Base-by-base conservation (phyloP, 1,140 invertebrate species). In the Drosophila orena region DNA sequence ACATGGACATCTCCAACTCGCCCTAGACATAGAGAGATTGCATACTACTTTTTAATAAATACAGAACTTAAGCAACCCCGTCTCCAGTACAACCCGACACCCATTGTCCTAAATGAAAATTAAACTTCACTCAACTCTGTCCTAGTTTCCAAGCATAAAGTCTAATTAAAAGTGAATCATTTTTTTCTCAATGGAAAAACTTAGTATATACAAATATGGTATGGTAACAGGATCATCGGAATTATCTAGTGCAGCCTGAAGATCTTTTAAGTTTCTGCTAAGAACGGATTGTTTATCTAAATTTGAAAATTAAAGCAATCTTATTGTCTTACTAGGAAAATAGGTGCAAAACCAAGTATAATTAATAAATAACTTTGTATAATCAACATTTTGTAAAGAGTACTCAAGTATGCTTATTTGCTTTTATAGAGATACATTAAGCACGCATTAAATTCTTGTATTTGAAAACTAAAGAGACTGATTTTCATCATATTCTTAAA, bases 1-100 rank as follows among this genome's bases (percentile, higher is more conserved):
- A 94, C 81, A 94, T 94, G 94, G 94, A 94, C 84, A 94, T 94
- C 78, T 94, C 94, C 14, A 92, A 92, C 66, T 92, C 91, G 49
- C 91, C 91, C 50, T 92, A 81, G 75, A 62, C 44, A 38, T 52
- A 37, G 14, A 54, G 7, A 58, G 52, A 53, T 34, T 50, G 64
- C 20, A 49, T 35, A 61, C 52, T 59, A 69, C 52, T 60, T 58
- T 69, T 47, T 57, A 69, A 79, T 43, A 70, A 68, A 49, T 24
- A 56, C 64, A 34, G 40, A 40, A 42, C 37, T 38, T 73, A 73
- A 73, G 70, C 55, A 47, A 75, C 11, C 44, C 52, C n/a, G 35
- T 44, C 60, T 65, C 35, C 64, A 53, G 42, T 44, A 35, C 7
- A 53, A 49, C 20, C 40, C 40, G 61, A 74, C 35, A 37, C 42